Base-by-base conservation (phyloP, 2,888 invertebrate species). In the Caradrina kadenii region DNA sequence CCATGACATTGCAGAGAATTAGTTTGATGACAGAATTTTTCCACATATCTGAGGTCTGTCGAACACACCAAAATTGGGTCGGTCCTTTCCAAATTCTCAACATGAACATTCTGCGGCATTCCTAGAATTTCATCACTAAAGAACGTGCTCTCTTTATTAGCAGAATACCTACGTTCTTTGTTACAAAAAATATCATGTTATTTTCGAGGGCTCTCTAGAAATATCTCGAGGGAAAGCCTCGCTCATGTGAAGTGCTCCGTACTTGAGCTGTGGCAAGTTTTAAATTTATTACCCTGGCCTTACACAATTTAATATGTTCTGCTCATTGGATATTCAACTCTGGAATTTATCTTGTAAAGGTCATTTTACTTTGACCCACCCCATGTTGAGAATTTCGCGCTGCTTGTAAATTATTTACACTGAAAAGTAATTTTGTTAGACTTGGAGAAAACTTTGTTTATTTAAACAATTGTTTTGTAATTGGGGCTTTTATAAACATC, bases 241-340 rank as follows among this genome's bases (percentile, higher is more conserved):
- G 63, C 69, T 74, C 82, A 66, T 73, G 73, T 80, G 73, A 66
- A 85, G 77, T 67, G 76, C 48, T 59, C 45, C 58, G 68, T 74
- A 73, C 76, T 74, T 80, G 60, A 77, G 62, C 66, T 71, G 69
- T 69, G 58, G 77, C 67, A 63, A 79, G 61, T 80, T 82, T 80
- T 50, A 75, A 81, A 81, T 86, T 82, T 87, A 85, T 83, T 74
- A 67, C 78, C 49, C 48, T 59, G 39, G 70, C 60, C 69, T 69
- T 42, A 54, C 63, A 66, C 69, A 75, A 71, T 78, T 83, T 81
- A 79, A 74, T 74, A 77, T 72, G 63, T 63, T 67, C 56, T 59
- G 56, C 69, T 73, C 53, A 74, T 82, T 80, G 71, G 59, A 76
- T 70, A 75, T 68, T 59, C 66, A 64, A 63, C 79, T 73, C 71